Percentiles rank a stretch among this genome's conserved stretches.
These are phyloP conservation scores for Brenthis daphne DNA, from an alignment of 2,888 invertebrate genomes.

Conservation along the genomic window DNA sequence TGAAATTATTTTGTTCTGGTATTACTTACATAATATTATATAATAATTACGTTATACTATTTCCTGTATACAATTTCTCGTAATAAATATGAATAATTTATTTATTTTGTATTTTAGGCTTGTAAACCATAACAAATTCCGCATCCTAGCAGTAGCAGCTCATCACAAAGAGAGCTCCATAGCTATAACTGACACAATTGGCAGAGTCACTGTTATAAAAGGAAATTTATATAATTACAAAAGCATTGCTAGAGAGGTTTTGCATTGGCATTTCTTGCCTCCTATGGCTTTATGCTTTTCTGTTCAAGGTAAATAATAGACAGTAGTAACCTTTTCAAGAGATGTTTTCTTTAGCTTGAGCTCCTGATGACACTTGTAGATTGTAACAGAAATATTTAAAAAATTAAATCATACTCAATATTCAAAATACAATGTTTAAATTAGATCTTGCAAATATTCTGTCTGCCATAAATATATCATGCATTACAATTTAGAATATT, in stretches of 20 bases:
- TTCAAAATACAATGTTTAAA: too few species aligned
- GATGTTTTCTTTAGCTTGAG: too few species aligned
- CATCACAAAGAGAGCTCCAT: constrained; percentile 60
- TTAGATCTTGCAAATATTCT: too few species aligned
- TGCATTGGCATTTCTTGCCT: constrained; percentile 77
- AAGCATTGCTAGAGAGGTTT: constrained; percentile 58
- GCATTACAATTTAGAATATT: too few species aligned
- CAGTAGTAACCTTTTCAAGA: background rate
- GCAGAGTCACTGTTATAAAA: constrained; percentile 60
- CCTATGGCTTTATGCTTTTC: constrained; percentile 65
- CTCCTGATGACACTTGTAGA: too few species aligned
- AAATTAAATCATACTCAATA: too few species aligned
- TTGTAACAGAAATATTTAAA: too few species aligned
- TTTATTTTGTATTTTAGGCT: constrained; percentile 52
- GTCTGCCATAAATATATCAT: too few species aligned
- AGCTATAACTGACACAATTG: constrained; percentile 68
- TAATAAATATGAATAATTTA: background rate
- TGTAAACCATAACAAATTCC: constrained; percentile 55
- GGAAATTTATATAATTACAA: constrained; percentile 62
- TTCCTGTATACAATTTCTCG: constrained; percentile 1
- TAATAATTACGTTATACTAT: too few species aligned
- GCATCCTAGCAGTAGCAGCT: constrained; percentile 65
- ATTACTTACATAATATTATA: too few species aligned
- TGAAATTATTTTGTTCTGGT: too few species aligned
- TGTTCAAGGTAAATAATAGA: constrained; percentile 56